Percentiles rank a stretch among this genome's conserved stretches.
These are phyloP conservation scores for Ichneumoninae sp. DNA, from an alignment of 2,888 invertebrate genomes.

Conservation along the genomic window DNA sequence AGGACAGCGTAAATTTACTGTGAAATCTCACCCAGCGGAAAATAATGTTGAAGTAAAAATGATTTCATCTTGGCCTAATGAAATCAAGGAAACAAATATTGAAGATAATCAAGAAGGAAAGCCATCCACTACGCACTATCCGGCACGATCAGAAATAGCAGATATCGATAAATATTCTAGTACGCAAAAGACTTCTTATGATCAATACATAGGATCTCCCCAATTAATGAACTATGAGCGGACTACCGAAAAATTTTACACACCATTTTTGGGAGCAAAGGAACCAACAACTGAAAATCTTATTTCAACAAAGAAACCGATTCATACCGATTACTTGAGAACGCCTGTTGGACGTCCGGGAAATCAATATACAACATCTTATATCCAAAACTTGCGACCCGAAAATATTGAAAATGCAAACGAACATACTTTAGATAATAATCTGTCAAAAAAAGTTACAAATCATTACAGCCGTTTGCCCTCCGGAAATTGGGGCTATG, in stretches of 20 bases:
- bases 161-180: background rate
- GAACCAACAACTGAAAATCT: background rate
- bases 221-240: slow-evolving; percentile 1
- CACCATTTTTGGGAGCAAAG: background rate
- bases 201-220: background rate
- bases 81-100: background rate
- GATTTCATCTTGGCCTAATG: background rate
- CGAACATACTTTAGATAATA: background rate
- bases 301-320: background rate
- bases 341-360: background rate
- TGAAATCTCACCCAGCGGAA: background rate
- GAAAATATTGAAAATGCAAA: background rate
- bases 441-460: background rate
- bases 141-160: background rate
- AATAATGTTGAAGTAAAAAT: background rate
- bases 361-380: background rate
- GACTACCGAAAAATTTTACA: background rate
- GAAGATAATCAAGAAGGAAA: background rate
- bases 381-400: background rate
- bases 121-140: background rate
- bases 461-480: background rate
- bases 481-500: background rate
- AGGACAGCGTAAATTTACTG: background rate
- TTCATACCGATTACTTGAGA: background rate
- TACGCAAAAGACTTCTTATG: background rate